These are phyloP conservation scores for Alentia gelatinosa DNA, from an alignment of 2,888 invertebrate species.

Conservation along the genomic window DNA sequence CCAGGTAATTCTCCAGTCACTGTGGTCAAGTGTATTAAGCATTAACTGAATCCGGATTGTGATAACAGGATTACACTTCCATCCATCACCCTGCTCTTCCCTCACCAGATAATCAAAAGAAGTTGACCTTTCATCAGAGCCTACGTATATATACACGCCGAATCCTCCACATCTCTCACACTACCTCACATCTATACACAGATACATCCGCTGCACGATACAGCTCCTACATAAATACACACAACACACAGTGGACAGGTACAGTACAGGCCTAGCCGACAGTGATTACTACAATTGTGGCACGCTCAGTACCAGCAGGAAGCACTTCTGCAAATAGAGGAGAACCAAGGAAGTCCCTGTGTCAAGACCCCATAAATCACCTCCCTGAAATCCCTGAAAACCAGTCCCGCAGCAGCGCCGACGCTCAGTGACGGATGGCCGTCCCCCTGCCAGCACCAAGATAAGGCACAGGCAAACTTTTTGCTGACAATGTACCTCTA, in stretches of 20 bases:
- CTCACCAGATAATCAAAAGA: no score
- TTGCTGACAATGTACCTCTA: slow-evolving; percentile 20
- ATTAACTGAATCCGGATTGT: no score
- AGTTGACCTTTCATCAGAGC: no score
- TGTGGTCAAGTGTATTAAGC: no score
- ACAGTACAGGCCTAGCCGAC: background rate
- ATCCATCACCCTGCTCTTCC: no score
- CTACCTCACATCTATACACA: background rate
- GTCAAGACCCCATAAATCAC: background rate
- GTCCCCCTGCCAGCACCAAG: background rate
- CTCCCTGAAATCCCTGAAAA: background rate
- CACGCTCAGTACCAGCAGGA: background rate
- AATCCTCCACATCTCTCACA: background rate
- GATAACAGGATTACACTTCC: no score
- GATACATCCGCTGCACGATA: background rate
- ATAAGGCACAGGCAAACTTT: background rate
- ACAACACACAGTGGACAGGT: background rate
- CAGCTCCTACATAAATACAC: background rate
- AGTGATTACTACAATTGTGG: background rate
- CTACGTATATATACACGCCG: background rate
- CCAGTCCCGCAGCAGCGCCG: background rate
- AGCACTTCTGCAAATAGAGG: background rate
- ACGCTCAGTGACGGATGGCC: background rate
- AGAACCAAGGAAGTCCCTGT: background rate
- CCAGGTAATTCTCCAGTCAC: no score